Percentiles rank a stretch among this genome's conserved stretches.
These are phyloP conservation scores for Stomatorhinus walkeri DNA, from an alignment of 2,797 vertebrate species.

Conservation along the genomic window DNA sequence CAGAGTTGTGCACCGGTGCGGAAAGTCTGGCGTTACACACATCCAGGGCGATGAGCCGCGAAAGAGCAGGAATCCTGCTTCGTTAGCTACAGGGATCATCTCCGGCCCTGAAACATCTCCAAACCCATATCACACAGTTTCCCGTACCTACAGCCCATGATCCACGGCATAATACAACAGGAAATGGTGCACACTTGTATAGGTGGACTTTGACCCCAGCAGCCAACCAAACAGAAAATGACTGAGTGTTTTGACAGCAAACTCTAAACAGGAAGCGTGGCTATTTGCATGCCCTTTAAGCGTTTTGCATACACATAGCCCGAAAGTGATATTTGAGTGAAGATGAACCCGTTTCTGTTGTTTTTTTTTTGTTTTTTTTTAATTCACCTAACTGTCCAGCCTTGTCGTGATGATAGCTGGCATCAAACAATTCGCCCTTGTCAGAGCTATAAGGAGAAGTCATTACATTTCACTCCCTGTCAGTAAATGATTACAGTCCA, in stretches of 20 bases:
- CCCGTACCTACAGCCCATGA: not conserved
- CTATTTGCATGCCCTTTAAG: slow-evolving; percentile 5
- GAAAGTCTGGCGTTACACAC: not conserved
- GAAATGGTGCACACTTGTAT: not conserved
- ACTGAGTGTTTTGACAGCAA: not conserved
- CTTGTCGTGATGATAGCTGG: not conserved
- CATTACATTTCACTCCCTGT: not conserved
- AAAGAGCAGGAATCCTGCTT: not conserved
- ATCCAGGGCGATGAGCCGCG: not conserved
- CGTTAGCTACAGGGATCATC: not conserved
- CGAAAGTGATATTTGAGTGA: not conserved
- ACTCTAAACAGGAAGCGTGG: not conserved
- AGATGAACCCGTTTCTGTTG: not conserved
- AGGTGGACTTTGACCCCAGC: not conserved
- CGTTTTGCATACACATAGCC: not conserved
- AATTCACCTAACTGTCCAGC: not conserved
- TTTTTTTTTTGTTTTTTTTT: not conserved
- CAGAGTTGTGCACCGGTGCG: not conserved
- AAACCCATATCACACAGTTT: not conserved
- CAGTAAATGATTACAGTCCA: not conserved
- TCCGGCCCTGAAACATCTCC: not conserved
- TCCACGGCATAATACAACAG: not conserved
- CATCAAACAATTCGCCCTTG: not conserved
- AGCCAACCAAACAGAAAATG: not conserved
- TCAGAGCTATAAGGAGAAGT: not conserved